Percentiles rank a stretch among this genome's conserved stretches.
phyloP scores from a whole-genome alignment of 2,888 invertebrate genomes.

The Phengaris arion region DNA sequence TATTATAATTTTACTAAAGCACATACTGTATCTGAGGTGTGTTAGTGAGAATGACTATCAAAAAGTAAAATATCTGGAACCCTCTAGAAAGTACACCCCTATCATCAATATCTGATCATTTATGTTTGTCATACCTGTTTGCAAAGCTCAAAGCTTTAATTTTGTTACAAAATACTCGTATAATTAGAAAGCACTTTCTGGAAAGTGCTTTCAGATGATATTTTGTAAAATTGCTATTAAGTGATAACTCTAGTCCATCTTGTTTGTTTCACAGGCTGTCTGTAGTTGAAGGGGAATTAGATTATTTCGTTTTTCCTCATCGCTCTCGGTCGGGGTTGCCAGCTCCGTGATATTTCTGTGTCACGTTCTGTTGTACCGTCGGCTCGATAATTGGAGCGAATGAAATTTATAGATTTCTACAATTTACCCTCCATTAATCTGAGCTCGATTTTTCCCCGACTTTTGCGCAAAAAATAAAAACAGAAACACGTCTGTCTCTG shows the following conservation, averaged over 20 bases:
- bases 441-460: not conserved
- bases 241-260: not conserved
- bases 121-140: too few relatives aligned
- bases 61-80: too few relatives aligned
- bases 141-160: too few relatives aligned
- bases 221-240: not conserved
- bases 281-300: slow-evolving; percentile 19
- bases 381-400: slow-evolving; percentile 32
- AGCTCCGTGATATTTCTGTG: slow-evolving; percentile 35
- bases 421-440: slow-evolving; percentile 30
- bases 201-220: not conserved
- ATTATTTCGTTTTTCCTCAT: slow-evolving; percentile 26
- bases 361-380: slow-evolving; percentile 32
- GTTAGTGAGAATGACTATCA: too few relatives aligned
- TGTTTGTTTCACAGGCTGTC: not conserved
- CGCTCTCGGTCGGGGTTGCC: slow-evolving; percentile 25
- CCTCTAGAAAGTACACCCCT: too few relatives aligned
- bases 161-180: not conserved
- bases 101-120: too few relatives aligned
- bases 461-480: slow-evolving; percentile 21
- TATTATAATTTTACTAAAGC: too few relatives aligned
- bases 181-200: not conserved
- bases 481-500: not conserved
- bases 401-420: slow-evolving; percentile 32
- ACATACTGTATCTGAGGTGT: too few relatives aligned